Evolutionary conservation across 2,888 invertebrate species (phyloP), one percentile per base, ranked within the genome.

Genomic region (Adelognathus sp.): DNA sequence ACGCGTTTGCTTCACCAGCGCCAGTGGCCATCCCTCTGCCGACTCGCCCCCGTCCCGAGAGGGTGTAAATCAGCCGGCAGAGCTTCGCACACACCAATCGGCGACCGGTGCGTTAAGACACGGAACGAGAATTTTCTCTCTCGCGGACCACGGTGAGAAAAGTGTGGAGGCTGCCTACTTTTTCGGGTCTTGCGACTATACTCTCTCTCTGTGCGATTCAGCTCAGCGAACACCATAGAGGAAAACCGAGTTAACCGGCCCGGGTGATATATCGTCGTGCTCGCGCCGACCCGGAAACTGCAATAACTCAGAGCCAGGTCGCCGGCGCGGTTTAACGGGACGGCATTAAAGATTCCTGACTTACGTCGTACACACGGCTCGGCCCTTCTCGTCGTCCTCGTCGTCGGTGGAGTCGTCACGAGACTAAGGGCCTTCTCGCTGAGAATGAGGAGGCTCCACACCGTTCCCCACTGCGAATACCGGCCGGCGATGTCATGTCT

Each of bases 341-440:
- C 82, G 74, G 84, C 85, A 87, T 87, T 88, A 85, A 88, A 86
- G 87, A 87, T 87, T 86, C 84, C 81, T 81, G 82, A 85, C 84
- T 86, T 84, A 84, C 84, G 79, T 79, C 81, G 81, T 82, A 83
- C 46, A 77, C 73, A 76, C 79, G 64, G n/a, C n/a, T n/a, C 70
- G 70, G 31, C 56, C 21, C n/a, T n/a, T n/a, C n/a, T n/a, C 31
- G 60, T 63, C 52, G 71, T 52, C 58, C 78, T 63, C 61, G 41
- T 36, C 36, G 21, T 50, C 50, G 50, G 21, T 21, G 21, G 21
- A 21, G 21, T n/a, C n/a, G n/a, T n/a, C n/a, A n/a, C n/a, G n/a
- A n/a, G n/a, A 31, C 39, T 71, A 24, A 50, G 56, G 16, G 41
- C 36, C 33, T n/a, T 36, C 44, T 44, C 16, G 36, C n/a, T n/a